Evolutionary conservation across 2,888 invertebrate genomes (phyloP), one percentile per base, ranked within the genome.

Genomic region (Tolmerus cingulatus): DNA sequence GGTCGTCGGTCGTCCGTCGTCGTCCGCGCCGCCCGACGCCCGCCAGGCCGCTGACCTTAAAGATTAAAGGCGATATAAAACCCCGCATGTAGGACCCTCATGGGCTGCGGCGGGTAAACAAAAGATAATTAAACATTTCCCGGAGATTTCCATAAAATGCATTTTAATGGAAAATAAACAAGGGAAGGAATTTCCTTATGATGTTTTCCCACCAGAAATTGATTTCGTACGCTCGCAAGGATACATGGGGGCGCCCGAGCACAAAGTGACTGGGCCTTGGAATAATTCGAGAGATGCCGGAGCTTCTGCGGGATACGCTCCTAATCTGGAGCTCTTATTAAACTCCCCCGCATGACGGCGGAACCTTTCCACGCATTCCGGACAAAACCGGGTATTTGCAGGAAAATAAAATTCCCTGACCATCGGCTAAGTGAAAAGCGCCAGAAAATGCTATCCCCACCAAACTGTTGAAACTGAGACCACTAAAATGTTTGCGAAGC

Each of bases 101-200:
- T 66, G 79, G 82, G 66, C 57, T 81, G 27, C 23, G 57, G 82
- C 37, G 82, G 66, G 40, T 66, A 82, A 37, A 82, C 82, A 82
- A 57, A 82, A 66, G 82, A 82, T 82, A 82, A 82, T 82, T 82
- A 82, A 82, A 82, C 82, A 82, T 82, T 82, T 82, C 37, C 82
- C 82, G 82, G 66, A 40, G 57, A 82, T 82, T 82, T 57, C 82
- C 82, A 82, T 66, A 82, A 81, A 82, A 82, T 82, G 82, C 55
- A 82, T 82, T 82, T 82, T 82, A 82, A 82, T 82, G 82, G 82
- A 82, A 82, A 82, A 82, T 82, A 82, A 82, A 82, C 82, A 82
- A 82, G 57, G 37, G 82, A 57, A 27, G 79, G 82, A 82, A 82
- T 57, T 82, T 82, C 57, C 82, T 55, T 55, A 66, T 57, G 82